phyloP scores from a whole-genome alignment of 2,888 invertebrate species.

The Caenorhabditis angaria region DNA sequence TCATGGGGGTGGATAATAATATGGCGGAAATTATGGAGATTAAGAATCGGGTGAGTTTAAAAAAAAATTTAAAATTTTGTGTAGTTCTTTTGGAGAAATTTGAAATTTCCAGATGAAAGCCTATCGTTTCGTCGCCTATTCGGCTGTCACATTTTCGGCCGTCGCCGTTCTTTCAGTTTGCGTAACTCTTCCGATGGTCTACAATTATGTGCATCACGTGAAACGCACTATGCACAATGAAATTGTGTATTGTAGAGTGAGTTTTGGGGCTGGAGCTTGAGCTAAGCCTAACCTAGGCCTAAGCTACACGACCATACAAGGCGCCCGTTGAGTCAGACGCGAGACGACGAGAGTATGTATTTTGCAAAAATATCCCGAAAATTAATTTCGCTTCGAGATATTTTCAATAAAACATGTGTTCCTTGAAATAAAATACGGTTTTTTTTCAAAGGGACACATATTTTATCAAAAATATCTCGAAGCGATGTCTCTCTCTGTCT shows the following conservation, averaged over 20 bases:
- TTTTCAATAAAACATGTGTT: no score
- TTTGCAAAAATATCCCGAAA: no score
- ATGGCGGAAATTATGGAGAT: constrained; percentile 4
- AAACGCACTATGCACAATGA: constrained; percentile 67
- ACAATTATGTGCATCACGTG: constrained; percentile 70
- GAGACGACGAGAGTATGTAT: no score
- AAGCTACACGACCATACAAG: no score
- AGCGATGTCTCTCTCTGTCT: no score
- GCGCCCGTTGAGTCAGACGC: no score
- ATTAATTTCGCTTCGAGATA: no score
- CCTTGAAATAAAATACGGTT: no score
- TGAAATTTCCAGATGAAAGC: constrained; percentile 43
- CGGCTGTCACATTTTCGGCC: constrained; percentile 46
- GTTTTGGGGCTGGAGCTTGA: background rate
- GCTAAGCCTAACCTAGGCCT: no score
- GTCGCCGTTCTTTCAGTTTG: constrained; percentile 44
- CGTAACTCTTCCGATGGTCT: constrained; percentile 69
- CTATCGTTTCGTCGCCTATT: constrained; percentile 51
- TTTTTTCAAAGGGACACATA: no score
- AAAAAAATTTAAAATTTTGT: background rate
- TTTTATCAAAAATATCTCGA: no score
- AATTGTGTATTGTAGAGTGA: constrained; percentile 66
- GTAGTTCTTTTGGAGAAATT: background rate
- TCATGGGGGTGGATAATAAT: background rate
- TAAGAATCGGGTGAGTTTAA: constrained; percentile 4